Conservation (phyloP, 2,113 vertebrate species). For the Podarcis cretensis region DNA sequence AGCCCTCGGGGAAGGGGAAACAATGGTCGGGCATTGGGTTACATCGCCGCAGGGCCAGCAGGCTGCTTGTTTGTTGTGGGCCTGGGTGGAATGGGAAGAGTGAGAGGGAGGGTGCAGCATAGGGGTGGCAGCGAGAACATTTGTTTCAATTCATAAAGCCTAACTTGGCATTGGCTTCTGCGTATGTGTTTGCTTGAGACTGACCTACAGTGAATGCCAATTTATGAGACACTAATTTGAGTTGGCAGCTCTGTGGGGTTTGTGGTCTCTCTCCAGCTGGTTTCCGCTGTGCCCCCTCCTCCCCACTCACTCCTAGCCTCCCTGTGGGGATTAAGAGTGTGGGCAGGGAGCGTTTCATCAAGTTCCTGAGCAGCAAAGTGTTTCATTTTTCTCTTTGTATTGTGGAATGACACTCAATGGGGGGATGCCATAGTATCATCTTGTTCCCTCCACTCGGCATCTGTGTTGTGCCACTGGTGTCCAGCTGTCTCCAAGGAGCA, state of each 20-base stretch:
- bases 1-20: slow-evolving; percentile 67
- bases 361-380: slow-evolving; percentile 27
- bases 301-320: slow-evolving; percentile 11
- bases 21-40: slow-evolving; percentile 75
- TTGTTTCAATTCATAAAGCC: slow-evolving; percentile 66
- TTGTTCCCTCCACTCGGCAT: slow-evolving; percentile 30
- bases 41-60: slow-evolving; percentile 69
- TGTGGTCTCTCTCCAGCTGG: slow-evolving; percentile 37
- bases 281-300: slow-evolving; percentile 17
- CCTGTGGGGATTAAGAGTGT: slow-evolving; percentile 10
- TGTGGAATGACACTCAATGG: background rate
- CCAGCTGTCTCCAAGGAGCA: slow-evolving; percentile 49
- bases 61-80: slow-evolving; percentile 67
- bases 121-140: slow-evolving; percentile 56
- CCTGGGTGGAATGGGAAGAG: slow-evolving; percentile 62
- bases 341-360: slow-evolving; percentile 21
- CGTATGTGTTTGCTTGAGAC: slow-evolving; percentile 17
- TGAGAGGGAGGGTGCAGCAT: slow-evolving; percentile 19
- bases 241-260: slow-evolving; percentile 45
- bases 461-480: slow-evolving; percentile 51
- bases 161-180: background rate
- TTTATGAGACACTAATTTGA: slow-evolving; percentile 35
- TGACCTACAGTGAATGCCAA: slow-evolving; percentile 14
- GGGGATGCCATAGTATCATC: slow-evolving; percentile 32
- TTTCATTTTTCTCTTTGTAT: slow-evolving; percentile 35